Evolutionary conservation across 2,888 invertebrate genomes (phyloP), one percentile per base, ranked within the genome.

Genomic region (Hydriomena furcata): DNA sequence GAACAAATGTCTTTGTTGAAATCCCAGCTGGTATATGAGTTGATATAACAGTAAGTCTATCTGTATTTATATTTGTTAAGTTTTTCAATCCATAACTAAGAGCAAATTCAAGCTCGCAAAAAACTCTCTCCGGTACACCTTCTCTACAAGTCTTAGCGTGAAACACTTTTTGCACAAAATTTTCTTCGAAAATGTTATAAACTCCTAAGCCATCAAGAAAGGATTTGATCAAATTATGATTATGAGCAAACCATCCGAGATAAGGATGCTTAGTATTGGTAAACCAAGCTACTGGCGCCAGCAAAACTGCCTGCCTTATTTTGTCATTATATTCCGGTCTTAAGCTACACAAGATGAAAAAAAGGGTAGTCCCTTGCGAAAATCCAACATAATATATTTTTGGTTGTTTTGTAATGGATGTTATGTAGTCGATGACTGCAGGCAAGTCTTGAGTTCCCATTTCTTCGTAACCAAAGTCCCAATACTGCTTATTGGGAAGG

Each of bases 381-480:
- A 81, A 88, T 50, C 85, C 88, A 31, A 88, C 64, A 53, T 86
- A 88, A n/a, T 76, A 76, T 25, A 88, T 53, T 62, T 77, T 74
- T 24, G 58, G 37, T 23, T 61, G 61, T 7, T 61, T 62, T 23
- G 81, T 85, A 21, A 52, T 60, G 5, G 61, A 56, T 2, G 84
- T 63, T 55, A 88, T 76, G 48, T 82, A 76, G 65, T 88, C 84
- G 43, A 88, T 75, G 24, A 76, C 73, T 1, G 84, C 79, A 7
- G 87, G 82, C 51, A 88, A 54, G 63, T 88, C 88, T 47, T 73
- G 60, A n/a, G 73, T 63, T 28, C 85, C 88, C 76, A 87, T 84
- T 71, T 88, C 85, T 65, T 88, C 86, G 53, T 76, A 87, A 43
- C 80, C 81, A 50, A 87, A 88, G 58, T 84, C 61, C 84, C 84